Evolutionary conservation across 2,888 invertebrate species (phyloP), one percentile per base, ranked within the genome.

Genomic region (Eristalinus aeneus): DNA sequence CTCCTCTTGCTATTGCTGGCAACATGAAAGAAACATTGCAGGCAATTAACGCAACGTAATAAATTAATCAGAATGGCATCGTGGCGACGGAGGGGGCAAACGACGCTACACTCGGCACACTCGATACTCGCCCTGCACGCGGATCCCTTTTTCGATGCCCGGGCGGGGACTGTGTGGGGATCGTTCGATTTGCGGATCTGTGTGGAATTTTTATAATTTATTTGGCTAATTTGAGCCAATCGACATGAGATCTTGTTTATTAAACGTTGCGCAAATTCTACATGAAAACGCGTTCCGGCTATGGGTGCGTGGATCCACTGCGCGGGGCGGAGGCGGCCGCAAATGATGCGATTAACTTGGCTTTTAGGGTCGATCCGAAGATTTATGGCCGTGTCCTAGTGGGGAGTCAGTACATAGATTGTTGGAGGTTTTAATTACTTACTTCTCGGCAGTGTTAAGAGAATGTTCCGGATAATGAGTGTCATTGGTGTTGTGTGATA

Each of bases 221-320:
- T 91, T 90, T 90, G 90, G 90, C 91, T 91, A 91, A 91, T 91
- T 91, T 91, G 91, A 89, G 90, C 90, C 90, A 91, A 91, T 91
- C 91, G 91, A 91, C 90, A 90, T 90, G 91, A 90, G 90, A 91
- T 91, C 91, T 91, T 91, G 91, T 91, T 91, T 91, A 91, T 90
- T 91, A 91, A 91, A 91, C 91, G 91, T 89, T 91, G 90, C 88
- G 88, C 89, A 89, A 89, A 89, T 89, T 88, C 89, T 89, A 89
- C 89, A 89, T 88, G 89, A 89, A 88, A 89, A 84, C 88, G 88
- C 89, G 88, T 88, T 89, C 87, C 83, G 82, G 23, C 74, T 27
- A 20, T 36, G n/a, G 64, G 6, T 58, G 31, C 77, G 61, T 60
- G 61, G 39, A 63, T 32, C 23, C 31, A 20, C 67, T 32, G 27